phyloP scores from a whole-genome alignment of 2,113 vertebrate genomes.

The Stegastes partitus region DNA sequence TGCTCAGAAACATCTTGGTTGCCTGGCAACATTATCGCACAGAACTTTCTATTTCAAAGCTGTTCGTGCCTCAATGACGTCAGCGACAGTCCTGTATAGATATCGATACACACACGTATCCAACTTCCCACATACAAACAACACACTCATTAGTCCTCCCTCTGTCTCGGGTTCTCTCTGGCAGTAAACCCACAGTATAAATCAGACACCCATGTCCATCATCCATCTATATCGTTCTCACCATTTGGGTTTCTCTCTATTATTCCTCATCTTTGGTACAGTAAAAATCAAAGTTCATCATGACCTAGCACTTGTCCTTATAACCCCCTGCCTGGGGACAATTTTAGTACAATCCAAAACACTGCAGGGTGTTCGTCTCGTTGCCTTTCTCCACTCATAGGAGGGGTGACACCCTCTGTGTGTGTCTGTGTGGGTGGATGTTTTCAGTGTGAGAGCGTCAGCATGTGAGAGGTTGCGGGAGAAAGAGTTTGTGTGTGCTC shows the following conservation, averaged over 20 bases:
- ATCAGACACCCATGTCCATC: background rate
- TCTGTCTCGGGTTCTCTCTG: background rate
- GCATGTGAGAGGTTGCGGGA: constrained; percentile 34
- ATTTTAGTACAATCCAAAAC: constrained; percentile 44
- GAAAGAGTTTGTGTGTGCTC: constrained; percentile 22
- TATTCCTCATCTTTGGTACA: background rate
- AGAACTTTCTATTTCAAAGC: constrained; percentile 13
- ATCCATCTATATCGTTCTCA: background rate
- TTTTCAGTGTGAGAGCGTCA: constrained; percentile 38
- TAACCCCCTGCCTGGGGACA: constrained; percentile 39
- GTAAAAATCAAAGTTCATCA: constrained; percentile 33
- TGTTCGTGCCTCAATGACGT: background rate
- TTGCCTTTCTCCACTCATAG: constrained; percentile 26
- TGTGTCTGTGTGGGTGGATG: constrained; percentile 40
- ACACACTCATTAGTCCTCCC: too few species aligned
- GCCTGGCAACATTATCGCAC: constrained; percentile 26
- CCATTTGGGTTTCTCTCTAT: background rate
- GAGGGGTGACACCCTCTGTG: constrained; percentile 31
- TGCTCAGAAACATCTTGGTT: constrained; percentile 32
- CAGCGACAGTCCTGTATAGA: constrained; percentile 1
- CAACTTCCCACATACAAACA: too few species aligned
- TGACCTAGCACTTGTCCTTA: constrained; percentile 36
- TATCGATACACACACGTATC: constrained; percentile 19
- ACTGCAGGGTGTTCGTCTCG: constrained; percentile 7
- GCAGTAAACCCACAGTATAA: background rate